phyloP scores from a whole-genome alignment of 1,140 invertebrate species.

The Augochlora pura region DNA sequence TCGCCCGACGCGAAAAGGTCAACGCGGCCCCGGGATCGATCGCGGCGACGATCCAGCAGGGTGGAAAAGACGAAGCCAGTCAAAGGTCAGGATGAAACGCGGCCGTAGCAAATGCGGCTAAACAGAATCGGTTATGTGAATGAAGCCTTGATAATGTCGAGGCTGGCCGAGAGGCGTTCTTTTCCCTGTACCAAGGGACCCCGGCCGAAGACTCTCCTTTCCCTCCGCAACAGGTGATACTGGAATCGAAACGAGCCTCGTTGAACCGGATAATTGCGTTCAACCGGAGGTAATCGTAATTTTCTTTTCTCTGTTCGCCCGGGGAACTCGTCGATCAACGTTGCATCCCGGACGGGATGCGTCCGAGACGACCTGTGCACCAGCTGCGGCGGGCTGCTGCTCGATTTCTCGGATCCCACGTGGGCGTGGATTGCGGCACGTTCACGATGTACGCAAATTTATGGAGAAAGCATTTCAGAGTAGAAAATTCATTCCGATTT shows the following conservation, averaged over 20 bases:
- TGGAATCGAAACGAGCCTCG: neutral
- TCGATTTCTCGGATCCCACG: too few species aligned
- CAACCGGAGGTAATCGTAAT: neutral
- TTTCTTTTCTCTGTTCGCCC: neutral
- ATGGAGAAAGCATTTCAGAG: too few species aligned
- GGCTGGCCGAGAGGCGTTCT: neutral
- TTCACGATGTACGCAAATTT: too few species aligned
- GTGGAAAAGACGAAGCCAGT: slow-evolving; percentile 31
- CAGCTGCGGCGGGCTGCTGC: too few species aligned
- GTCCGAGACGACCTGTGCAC: neutral
- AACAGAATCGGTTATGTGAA: slow-evolving; percentile 21
- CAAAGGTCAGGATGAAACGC: slow-evolving; percentile 50
- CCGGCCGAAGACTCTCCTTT: neutral
- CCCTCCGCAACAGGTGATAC: slow-evolving; percentile 10
- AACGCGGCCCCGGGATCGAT: slow-evolving; percentile 46
- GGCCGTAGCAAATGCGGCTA: slow-evolving; percentile 4
- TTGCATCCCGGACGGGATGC: neutral
- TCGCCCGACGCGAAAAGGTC: slow-evolving; percentile 43
- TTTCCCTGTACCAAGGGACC: neutral
- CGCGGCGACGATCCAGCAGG: slow-evolving; percentile 19
- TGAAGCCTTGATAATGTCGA: slow-evolving; percentile 3
- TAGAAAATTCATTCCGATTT: too few species aligned
- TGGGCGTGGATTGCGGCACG: too few species aligned
- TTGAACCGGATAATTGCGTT: neutral
- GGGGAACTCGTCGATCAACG: neutral